Percentiles rank a stretch among this genome's conserved stretches.
phyloP scores from a whole-genome alignment of 2,113 vertebrate species.

The Maccullochella peelii region DNA sequence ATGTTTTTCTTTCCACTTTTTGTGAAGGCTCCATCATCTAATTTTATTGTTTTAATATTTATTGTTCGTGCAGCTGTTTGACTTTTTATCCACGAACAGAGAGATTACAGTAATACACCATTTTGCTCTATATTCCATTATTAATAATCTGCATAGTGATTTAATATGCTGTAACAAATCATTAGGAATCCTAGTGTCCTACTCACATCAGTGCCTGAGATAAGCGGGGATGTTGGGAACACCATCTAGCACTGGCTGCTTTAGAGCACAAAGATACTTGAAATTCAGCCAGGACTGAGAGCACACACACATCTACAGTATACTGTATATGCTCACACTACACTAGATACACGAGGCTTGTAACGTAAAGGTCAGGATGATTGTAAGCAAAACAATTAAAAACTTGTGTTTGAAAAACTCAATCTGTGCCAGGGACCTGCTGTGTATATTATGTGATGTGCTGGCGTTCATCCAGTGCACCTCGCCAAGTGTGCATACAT shows the following conservation, averaged over 20 bases:
- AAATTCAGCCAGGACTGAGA: background rate
- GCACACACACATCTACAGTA: background rate
- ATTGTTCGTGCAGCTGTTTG: background rate
- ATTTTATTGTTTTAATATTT: too few relatives aligned
- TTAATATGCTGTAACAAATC: background rate
- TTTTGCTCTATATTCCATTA: too few relatives aligned
- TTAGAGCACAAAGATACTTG: background rate
- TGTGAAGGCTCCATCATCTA: too few relatives aligned
- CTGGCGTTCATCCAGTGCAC: conserved; percentile 19
- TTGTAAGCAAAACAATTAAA: conserved; percentile 37
- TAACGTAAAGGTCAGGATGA: conserved; percentile 35
- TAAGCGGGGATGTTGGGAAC: conserved; percentile 4
- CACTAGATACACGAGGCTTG: background rate
- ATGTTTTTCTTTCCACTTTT: too few relatives aligned
- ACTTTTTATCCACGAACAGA: background rate
- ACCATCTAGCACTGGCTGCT: background rate
- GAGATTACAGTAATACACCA: background rate
- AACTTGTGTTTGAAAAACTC: conserved; percentile 13
- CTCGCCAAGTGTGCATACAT: conserved; percentile 40
- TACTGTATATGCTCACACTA: background rate
- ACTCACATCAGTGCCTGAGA: conserved; percentile 1
- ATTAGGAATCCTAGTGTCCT: background rate
- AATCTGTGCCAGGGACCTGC: conserved; percentile 16
- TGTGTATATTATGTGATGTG: conserved; percentile 30
- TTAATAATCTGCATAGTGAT: background rate